These are phyloP conservation scores for Emydocephalus ijimae DNA, from an alignment of 2,113 vertebrate genomes.

Conservation along the genomic window DNA sequence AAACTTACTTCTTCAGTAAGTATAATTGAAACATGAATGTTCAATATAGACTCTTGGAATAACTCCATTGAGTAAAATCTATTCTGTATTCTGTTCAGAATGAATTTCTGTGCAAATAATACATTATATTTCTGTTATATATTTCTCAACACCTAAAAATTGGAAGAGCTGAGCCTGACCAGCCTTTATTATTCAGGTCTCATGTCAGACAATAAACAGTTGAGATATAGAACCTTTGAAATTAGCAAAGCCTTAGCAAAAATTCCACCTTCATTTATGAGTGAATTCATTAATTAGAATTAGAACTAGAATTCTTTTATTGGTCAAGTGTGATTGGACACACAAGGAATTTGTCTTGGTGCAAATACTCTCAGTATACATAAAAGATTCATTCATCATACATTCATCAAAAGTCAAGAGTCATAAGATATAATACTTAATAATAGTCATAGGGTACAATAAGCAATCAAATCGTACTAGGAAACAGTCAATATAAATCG, in stretches of 20 bases:
- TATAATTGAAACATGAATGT: constrained; percentile 33
- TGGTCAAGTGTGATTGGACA: no score
- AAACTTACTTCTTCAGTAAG: constrained; percentile 29
- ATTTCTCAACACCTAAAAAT: constrained; percentile 13
- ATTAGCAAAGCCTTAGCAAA: background rate
- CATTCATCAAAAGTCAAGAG: no score
- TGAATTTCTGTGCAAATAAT: background rate
- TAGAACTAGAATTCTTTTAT: no score
- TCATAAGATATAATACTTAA: no score
- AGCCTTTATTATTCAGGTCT: background rate
- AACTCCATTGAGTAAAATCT: background rate
- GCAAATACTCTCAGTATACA: no score
- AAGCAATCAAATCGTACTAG: no score
- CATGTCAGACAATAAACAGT: background rate
- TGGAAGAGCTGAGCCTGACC: background rate
- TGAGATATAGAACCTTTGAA: background rate
- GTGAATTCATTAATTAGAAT: background rate
- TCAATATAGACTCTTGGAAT: background rate
- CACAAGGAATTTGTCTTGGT: no score
- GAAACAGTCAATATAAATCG: no score
- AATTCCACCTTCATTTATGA: background rate
- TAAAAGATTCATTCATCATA: no score
- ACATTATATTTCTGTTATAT: background rate
- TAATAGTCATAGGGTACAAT: no score
- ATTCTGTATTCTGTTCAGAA: background rate